Conservation (phyloP, 1,140 invertebrate genomes). For the Contarinia nasturtii region DNA sequence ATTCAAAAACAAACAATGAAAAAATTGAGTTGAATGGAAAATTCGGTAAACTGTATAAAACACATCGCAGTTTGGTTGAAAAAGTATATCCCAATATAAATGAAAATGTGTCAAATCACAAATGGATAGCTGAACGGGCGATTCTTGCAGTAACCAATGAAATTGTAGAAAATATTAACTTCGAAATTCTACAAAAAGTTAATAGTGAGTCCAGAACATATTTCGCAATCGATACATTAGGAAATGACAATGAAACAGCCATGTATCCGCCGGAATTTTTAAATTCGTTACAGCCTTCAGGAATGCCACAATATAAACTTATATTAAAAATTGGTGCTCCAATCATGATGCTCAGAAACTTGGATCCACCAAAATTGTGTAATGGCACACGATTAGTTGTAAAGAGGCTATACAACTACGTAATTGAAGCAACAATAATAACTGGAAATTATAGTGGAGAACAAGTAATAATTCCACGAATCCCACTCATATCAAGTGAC, state of each 20-base stretch:
- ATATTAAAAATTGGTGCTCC: constrained; percentile 10
- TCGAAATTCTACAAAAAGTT: constrained; percentile 4
- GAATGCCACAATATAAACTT: constrained; percentile 10
- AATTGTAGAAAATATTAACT: too few relatives aligned
- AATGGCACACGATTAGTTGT: constrained; percentile 20
- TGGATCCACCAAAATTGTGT: constrained; percentile 16
- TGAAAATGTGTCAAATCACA: constrained; percentile 10
- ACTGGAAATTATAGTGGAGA: constrained; percentile 15
- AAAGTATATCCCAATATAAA: constrained; percentile 15
- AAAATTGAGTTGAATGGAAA: constrained; percentile 10
- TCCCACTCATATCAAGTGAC: constrained; percentile 15
- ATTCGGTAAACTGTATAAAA: background rate
- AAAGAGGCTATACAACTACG: constrained; percentile 8
- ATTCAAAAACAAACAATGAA: constrained; percentile 10
- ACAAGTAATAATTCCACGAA: constrained; percentile 17
- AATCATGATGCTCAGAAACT: constrained; percentile 25
- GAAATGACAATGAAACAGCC: constrained; percentile 9
- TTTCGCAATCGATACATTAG: constrained; percentile 12
- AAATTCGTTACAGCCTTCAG: constrained; percentile 9
- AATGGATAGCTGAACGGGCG: constrained; percentile 18
- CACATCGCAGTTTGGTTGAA: constrained; percentile 13
- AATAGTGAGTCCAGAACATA: constrained; percentile 7
- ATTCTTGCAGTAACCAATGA: constrained; percentile 14
- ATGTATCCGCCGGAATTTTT: constrained; percentile 12
- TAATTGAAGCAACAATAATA: constrained; percentile 17